phyloP scores from a whole-genome alignment of 2,797 vertebrate species.

The Cottoperca gobio region DNA sequence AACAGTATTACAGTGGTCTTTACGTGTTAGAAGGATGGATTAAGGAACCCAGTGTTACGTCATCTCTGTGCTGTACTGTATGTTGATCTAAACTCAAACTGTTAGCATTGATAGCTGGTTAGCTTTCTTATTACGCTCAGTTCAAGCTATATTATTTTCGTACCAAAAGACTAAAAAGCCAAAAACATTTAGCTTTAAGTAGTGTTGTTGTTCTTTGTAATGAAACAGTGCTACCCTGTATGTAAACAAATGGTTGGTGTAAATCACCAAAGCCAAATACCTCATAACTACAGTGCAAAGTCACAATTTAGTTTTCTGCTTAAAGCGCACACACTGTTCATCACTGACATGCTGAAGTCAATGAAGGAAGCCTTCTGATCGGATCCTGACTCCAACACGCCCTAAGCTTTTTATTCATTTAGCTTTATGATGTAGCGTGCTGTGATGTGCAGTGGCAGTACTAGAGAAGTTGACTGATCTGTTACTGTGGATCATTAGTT shows the following conservation, averaged over 20 bases:
- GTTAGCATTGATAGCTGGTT: slow-evolving; percentile 48
- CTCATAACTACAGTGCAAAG: slow-evolving; percentile 76
- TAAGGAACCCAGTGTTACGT: slow-evolving; percentile 38
- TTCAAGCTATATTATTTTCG: slow-evolving; percentile 74
- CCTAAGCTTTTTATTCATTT: background rate
- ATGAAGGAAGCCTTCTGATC: background rate
- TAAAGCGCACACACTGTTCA: slow-evolving; percentile 28
- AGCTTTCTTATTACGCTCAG: slow-evolving; percentile 43
- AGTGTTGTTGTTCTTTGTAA: slow-evolving; percentile 76
- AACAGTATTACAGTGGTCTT: slow-evolving; percentile 33
- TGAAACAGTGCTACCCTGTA: slow-evolving; percentile 74
- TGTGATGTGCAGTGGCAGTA: slow-evolving; percentile 6
- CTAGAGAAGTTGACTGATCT: background rate
- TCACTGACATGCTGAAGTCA: slow-evolving; percentile 14
- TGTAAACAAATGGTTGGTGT: slow-evolving; percentile 79
- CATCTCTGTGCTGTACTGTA: slow-evolving; percentile 68
- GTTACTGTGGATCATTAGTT: slow-evolving; percentile 1
- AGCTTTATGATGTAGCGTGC: background rate
- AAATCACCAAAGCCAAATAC: slow-evolving; percentile 82
- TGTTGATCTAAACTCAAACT: slow-evolving; percentile 45
- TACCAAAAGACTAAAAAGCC: slow-evolving; percentile 74
- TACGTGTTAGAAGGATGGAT: slow-evolving; percentile 36
- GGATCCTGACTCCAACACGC: slow-evolving; percentile 1
- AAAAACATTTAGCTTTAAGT: slow-evolving; percentile 79
- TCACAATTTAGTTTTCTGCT: slow-evolving; percentile 48